Evolutionary conservation across 2,113 vertebrate genomes (phyloP), one percentile per base, ranked within the genome.

Genomic region (Proterorhinus semilunaris): DNA sequence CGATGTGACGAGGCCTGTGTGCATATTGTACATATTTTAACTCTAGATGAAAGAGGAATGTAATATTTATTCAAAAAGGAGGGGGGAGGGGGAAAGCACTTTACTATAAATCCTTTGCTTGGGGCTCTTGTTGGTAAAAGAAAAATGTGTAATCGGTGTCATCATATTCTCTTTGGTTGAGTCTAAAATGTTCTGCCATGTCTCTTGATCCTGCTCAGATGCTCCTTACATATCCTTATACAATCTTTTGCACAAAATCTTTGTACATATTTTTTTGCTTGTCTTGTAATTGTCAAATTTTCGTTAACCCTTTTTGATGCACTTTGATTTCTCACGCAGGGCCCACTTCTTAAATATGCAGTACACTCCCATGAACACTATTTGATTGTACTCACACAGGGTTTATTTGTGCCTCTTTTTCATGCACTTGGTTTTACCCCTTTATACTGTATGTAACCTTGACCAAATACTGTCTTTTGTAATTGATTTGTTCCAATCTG

Each of bases 311-410:
- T 59, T 57, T 51, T 53, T 71, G 57, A 81, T 1, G 81, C 83
- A 80, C 77, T 85, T 17, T 76, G 42, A 76, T 72, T 47, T 44
- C 13, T 12, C 10, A 55, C n/a, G 27, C 50, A 7, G 36, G 53
- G 62, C 27, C 44, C 17, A 27, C 42, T 72, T 17, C 16, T 17
- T 21, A 6, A 55, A 54, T 59, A 46, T 75, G 46, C 57, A 48
- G 62, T 21, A 46, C 46, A n/a, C 73, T 36, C 63, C 57, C 63
- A 75, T 52, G 69, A 50, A 13, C 65, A 8, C 53, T 66, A 11
- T 50, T 52, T 72, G 83, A 88, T 85, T 87, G 79, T 88, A 71
- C 68, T 43, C 43, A 47, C 6, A 70, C 65, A 15, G 57, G 10
- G 27, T 74, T 69, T 75, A 66, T 44, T 52, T 61, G 74, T 86